phyloP scores from a whole-genome alignment of 2,113 vertebrate genomes.

The Centropus unirufus region DNA sequence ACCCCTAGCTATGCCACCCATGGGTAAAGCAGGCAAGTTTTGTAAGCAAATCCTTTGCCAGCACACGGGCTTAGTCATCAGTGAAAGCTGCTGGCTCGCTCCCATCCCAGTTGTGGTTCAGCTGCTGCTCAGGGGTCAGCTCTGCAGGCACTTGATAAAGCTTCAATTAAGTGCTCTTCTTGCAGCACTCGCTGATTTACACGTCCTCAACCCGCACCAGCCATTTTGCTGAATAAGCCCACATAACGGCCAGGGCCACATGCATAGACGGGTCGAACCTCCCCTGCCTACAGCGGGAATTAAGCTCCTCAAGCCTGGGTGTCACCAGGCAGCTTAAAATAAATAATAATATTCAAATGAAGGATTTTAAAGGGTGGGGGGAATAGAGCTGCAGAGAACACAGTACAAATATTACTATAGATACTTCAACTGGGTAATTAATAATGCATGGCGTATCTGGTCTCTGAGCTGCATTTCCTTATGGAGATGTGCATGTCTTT shows the following conservation, averaged over 20 bases:
- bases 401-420: not conserved
- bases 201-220: not conserved
- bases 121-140: slow-evolving; percentile 50
- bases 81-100: slow-evolving; percentile 52
- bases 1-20: slow-evolving; percentile 32
- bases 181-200: slow-evolving; percentile 41
- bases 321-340: not conserved
- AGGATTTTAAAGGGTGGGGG: not conserved
- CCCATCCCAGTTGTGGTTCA: slow-evolving; percentile 58
- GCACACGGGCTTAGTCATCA: slow-evolving; percentile 41
- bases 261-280: not conserved
- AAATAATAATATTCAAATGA: not conserved
- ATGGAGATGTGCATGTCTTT: not conserved
- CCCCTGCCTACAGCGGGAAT: not conserved
- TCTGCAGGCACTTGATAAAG: slow-evolving; percentile 68
- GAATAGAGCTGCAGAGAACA: not conserved
- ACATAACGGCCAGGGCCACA: not conserved
- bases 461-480: slow-evolving; percentile 4
- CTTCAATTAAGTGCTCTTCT: slow-evolving; percentile 70
- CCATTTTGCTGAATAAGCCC: slow-evolving; percentile 48
- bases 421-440: not conserved
- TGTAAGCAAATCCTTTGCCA: slow-evolving; percentile 46
- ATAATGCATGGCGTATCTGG: not conserved
- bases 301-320: not conserved
- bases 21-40: slow-evolving; percentile 41